A percentile compares a stretch with the other conserved stretches of the same genome.
phyloP scores from a whole-genome alignment of 2,888 invertebrate genomes.

The Alloscopus bannaensis region DNA sequence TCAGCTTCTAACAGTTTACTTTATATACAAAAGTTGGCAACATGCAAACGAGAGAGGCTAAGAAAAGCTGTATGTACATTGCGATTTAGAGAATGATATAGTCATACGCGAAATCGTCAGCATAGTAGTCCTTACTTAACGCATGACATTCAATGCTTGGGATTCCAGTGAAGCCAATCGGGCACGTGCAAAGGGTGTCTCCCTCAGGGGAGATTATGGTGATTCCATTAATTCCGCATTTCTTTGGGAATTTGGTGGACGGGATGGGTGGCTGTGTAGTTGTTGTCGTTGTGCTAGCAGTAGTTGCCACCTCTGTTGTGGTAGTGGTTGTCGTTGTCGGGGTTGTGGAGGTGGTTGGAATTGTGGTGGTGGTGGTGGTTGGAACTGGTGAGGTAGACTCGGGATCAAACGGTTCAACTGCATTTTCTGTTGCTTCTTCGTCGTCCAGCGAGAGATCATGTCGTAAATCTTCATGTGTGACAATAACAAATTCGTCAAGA shows the following conservation, averaged over 20 bases:
- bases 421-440: constrained; percentile 14
- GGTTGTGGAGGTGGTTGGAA: not conserved
- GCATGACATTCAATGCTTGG: constrained; percentile 63
- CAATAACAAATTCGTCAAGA: constrained; percentile 41
- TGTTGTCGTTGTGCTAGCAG: constrained; percentile 5
- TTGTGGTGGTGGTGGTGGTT: not conserved
- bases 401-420: constrained; percentile 26
- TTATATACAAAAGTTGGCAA: no score
- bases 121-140: constrained; percentile 35
- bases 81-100: not conserved
- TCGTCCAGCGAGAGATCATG: constrained; percentile 9
- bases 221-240: constrained; percentile 64
- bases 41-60: not conserved
- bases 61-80: not conserved
- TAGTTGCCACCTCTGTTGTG: not conserved
- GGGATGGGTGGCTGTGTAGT: not conserved
- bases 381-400: not conserved
- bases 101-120: constrained; percentile 26
- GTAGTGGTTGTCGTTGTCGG: not conserved
- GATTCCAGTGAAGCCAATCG: constrained; percentile 57
- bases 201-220: constrained; percentile 52
- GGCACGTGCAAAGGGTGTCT: constrained; percentile 51
- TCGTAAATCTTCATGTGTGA: constrained; percentile 13
- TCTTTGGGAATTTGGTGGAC: constrained; percentile 26
- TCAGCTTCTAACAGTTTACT: not conserved